These are phyloP conservation scores for Temnopleurus reevesii DNA, from an alignment of 53 echinoderm and acorn worm genomes.

Conservation along the genomic window DNA sequence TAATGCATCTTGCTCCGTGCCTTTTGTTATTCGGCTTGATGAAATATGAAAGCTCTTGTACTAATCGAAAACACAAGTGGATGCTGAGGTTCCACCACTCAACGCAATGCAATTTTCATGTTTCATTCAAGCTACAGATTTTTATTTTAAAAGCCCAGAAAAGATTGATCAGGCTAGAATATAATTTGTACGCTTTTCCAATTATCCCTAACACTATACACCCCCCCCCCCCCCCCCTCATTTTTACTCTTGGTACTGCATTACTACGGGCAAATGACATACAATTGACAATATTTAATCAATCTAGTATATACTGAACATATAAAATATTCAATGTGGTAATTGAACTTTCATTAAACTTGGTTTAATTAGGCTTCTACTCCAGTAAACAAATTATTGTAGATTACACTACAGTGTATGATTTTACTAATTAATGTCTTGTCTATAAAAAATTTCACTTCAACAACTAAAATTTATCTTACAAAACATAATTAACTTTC, in stretches of 20 bases:
- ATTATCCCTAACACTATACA: neutral
- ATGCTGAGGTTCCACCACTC: neutral
- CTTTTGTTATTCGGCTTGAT: neutral
- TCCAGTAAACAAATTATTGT: no score
- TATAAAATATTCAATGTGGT: no score
- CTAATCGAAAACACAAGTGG: neutral
- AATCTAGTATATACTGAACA: neutral
- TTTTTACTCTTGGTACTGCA: neutral
- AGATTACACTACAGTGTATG: no score
- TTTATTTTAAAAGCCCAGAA: neutral
- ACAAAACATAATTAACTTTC: no score
- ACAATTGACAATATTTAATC: neutral
- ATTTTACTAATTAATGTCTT: no score
- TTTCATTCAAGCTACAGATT: constrained; percentile 16
- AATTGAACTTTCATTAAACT: no score
- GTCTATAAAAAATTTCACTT: no score
- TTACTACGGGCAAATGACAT: neutral
- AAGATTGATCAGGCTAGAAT: neutral
- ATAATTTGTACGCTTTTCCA: neutral
- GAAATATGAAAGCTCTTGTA: constrained; percentile 15
- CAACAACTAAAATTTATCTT: no score
- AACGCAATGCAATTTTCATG: neutral
- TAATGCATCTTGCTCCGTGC: constrained; percentile 13
- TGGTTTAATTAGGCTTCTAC: no score
- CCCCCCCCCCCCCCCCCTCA: neutral